Conservation (phyloP, 2,113 vertebrate species). For the Dolichotis patagonum region DNA sequence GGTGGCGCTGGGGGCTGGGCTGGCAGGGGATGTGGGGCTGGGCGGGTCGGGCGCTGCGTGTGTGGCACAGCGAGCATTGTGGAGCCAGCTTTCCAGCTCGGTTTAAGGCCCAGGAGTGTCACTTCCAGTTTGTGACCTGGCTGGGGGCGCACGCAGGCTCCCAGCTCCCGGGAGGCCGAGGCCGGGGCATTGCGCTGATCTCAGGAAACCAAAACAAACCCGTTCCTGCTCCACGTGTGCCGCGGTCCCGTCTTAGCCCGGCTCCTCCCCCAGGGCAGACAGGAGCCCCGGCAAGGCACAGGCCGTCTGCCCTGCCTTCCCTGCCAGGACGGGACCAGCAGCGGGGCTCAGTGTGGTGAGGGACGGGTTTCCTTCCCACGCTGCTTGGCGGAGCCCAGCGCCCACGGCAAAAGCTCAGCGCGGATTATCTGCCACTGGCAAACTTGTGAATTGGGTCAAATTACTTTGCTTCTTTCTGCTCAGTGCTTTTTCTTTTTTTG, state of each 20-base stretch:
- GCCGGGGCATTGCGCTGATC: neutral
- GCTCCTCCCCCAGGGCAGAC: neutral
- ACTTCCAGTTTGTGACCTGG: too few species aligned
- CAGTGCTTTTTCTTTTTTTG: slow-evolving; percentile 33
- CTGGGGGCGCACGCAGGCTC: neutral
- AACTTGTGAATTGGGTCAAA: slow-evolving; percentile 53
- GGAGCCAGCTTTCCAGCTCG: too few species aligned
- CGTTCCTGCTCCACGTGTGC: neutral
- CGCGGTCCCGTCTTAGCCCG: neutral
- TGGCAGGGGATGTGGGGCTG: too few species aligned
- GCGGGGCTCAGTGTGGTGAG: neutral
- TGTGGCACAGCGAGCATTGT: too few species aligned
- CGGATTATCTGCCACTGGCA: slow-evolving; percentile 48
- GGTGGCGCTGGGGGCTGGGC: too few species aligned
- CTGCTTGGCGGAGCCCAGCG: slow-evolving; percentile 40
- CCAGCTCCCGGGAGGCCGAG: neutral
- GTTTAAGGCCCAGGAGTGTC: too few species aligned
- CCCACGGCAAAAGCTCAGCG: slow-evolving; percentile 27
- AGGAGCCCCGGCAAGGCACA: neutral
- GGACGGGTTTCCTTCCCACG: slow-evolving; percentile 64
- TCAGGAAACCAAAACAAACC: neutral
- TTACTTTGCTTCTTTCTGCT: slow-evolving; percentile 64
- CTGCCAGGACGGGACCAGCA: neutral
- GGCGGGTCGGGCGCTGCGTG: too few species aligned
- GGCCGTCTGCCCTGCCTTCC: neutral